phyloP scores from a whole-genome alignment of 2,797 vertebrate species.

The Cryptoprocta ferox region DNA sequence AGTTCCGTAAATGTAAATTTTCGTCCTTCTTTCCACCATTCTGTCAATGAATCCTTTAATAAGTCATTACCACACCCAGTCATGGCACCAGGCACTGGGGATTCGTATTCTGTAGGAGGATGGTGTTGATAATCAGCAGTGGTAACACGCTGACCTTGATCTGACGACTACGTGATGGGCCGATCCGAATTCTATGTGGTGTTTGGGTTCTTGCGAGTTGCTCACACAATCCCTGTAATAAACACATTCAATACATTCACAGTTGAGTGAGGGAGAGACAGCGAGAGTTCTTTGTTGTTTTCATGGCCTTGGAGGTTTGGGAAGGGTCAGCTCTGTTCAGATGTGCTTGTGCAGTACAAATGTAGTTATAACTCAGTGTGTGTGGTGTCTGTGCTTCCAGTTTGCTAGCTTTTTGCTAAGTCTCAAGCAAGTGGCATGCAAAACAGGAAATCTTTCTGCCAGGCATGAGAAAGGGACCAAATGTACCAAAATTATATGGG shows the following conservation, averaged over 20 bases:
- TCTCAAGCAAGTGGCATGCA: too few relatives aligned
- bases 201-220: neutral
- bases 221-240: neutral
- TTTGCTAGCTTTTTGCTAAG: too few relatives aligned
- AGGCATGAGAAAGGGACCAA: too few relatives aligned
- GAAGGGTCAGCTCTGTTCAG: neutral
- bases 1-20: too few relatives aligned
- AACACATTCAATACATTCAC: accelerated
- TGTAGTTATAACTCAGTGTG: neutral
- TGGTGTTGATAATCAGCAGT: accelerated
- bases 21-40: too few relatives aligned
- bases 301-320: neutral
- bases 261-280: neutral
- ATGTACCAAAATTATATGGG: too few relatives aligned
- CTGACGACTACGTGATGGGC: accelerated
- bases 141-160: accelerated
- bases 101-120: neutral
- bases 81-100: too few relatives aligned
- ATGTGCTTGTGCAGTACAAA: accelerated
- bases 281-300: neutral
- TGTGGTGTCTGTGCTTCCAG: neutral
- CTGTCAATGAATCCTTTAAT: too few relatives aligned
- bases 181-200: neutral
- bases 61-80: neutral
- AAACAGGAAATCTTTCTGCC: too few relatives aligned